phyloP scores from a whole-genome alignment of 1,140 invertebrate genomes.

The Pararge aegeria region DNA sequence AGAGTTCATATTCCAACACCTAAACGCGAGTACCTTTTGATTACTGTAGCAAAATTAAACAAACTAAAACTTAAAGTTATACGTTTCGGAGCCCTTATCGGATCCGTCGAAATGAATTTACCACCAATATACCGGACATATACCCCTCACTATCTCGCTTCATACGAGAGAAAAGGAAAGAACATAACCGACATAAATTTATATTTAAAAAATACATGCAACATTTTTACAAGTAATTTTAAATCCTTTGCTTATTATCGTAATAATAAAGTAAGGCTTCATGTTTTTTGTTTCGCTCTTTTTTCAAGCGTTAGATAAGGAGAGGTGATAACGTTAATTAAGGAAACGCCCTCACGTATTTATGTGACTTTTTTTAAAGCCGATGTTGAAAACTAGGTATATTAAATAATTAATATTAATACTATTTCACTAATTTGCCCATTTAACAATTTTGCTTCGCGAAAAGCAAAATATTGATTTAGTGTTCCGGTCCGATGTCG shows the following conservation, averaged over 20 bases:
- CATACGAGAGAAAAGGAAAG: slow-evolving; percentile 18
- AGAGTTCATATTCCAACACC: slow-evolving; percentile 26
- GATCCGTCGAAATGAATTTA: slow-evolving; percentile 47
- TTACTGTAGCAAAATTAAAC: slow-evolving; percentile 49
- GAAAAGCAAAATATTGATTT: too few species aligned
- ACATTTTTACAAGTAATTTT: slow-evolving; percentile 11
- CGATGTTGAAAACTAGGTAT: neutral
- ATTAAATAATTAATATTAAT: neutral
- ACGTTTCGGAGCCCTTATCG: slow-evolving; percentile 40
- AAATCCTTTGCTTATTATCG: slow-evolving; percentile 4
- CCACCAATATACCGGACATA: slow-evolving; percentile 33
- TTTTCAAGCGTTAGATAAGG: neutral
- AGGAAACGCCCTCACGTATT: neutral
- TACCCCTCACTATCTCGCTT: slow-evolving; percentile 9
- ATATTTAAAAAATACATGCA: slow-evolving; percentile 11
- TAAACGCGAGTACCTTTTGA: slow-evolving; percentile 22
- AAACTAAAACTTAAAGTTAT: slow-evolving; percentile 45
- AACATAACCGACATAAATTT: slow-evolving; percentile 1
- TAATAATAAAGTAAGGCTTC: neutral
- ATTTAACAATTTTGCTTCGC: too few species aligned
- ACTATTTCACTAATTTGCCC: too few species aligned
- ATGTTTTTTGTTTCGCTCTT: slow-evolving; percentile 8
- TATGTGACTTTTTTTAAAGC: neutral
- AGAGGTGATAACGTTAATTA: slow-evolving; percentile 1
- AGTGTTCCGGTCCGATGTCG: too few species aligned